Conservation (phyloP, 2,888 invertebrate genomes). For the Teinopalpus imperialis region DNA sequence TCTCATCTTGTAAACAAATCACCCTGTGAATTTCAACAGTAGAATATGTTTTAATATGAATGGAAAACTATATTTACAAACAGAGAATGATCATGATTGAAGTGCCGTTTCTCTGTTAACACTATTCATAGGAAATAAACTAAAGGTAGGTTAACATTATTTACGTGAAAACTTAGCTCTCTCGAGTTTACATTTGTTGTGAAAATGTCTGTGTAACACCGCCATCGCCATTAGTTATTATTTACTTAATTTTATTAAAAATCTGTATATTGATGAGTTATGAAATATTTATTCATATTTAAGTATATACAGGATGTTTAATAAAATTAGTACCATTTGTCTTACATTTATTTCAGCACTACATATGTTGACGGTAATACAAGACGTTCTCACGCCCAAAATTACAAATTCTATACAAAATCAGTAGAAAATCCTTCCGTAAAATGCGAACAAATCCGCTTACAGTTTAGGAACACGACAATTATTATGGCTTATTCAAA, state of each 20-base stretch:
- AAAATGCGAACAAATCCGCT: conserved; percentile 14
- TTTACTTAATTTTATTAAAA: background rate
- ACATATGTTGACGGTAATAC: conserved; percentile 2
- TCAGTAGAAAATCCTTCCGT: conserved; percentile 13
- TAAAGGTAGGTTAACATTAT: conserved; percentile 10
- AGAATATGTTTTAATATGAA: conserved; percentile 41
- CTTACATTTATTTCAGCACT: background rate
- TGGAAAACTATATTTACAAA: conserved; percentile 36
- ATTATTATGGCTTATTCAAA: conserved; percentile 7
- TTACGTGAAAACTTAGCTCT: conserved; percentile 15
- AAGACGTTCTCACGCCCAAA: conserved; percentile 7
- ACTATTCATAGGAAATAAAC: conserved; percentile 1
- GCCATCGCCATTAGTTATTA: background rate
- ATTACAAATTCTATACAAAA: conserved; percentile 15
- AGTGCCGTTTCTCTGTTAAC: conserved; percentile 6
- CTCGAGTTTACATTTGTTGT: background rate
- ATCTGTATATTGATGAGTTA: conserved; percentile 3
- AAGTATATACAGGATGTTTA: conserved; percentile 7
- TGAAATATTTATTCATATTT: no score
- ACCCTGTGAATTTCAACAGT: conserved; percentile 52
- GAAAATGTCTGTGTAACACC: conserved; percentile 7
- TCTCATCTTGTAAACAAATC: conserved; percentile 53
- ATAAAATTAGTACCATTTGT: conserved; percentile 1
- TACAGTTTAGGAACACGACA: conserved; percentile 20
- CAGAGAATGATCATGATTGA: conserved; percentile 6